phyloP scores from a whole-genome alignment of 23 tunicate genomes.

The Ascidia mentula region DNA sequence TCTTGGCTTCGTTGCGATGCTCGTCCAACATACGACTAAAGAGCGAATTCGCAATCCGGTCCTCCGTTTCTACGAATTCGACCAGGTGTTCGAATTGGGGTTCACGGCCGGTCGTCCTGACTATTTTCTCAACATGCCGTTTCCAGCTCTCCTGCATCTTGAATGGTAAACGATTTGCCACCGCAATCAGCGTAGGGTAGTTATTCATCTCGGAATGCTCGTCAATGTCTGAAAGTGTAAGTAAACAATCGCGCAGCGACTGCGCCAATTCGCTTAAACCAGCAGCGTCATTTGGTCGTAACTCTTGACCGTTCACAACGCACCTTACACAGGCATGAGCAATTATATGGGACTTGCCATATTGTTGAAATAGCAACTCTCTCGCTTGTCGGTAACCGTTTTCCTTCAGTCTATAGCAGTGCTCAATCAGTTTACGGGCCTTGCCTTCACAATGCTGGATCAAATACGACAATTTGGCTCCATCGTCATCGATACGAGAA shows the following conservation, averaged over 20 bases:
- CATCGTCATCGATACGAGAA: too few relatives aligned
- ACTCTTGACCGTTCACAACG: neutral
- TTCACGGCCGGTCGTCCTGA: neutral
- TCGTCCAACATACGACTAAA: neutral
- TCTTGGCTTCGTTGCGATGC: neutral
- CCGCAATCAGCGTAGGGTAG: neutral
- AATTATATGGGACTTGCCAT: neutral
- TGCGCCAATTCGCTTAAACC: neutral
- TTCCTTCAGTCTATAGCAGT: neutral
- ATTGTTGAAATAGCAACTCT: neutral
- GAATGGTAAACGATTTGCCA: neutral
- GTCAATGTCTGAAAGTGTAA: constrained; percentile 9
- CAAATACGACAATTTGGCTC: too few relatives aligned
- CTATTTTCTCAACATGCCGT: neutral
- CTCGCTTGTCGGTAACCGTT: constrained; percentile 6
- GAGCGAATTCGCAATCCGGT: neutral
- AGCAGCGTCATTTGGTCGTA: neutral
- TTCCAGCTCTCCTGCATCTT: neutral
- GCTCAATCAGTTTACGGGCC: constrained; percentile 1
- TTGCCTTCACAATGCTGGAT: too few relatives aligned
- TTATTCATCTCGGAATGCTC: constrained; percentile 6
- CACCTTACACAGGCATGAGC: constrained; percentile 9
- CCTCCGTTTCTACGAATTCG: neutral
- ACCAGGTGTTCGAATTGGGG: neutral
- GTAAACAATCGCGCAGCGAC: constrained; percentile 5